Evolutionary conservation across 1,140 invertebrate genomes (phyloP), one percentile per base, ranked within the genome.

Genomic region (Pseudomyrmex flavicornis): DNA sequence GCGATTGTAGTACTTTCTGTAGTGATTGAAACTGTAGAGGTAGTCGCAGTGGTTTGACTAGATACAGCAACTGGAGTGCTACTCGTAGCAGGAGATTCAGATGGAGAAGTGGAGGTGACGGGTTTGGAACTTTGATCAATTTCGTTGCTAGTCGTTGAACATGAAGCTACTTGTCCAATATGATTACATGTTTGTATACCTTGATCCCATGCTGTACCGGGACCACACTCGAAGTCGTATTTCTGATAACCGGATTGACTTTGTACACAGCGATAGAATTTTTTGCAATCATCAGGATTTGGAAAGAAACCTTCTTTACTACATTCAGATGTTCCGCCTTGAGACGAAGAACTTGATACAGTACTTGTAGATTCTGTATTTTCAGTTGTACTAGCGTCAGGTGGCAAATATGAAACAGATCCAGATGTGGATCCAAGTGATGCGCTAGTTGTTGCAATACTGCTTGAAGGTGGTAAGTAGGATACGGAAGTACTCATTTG

Each of bases 251-350:
- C 91, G 46, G 91, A 92, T 63, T 93, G 93, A 56, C 93, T 90
- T 58, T 68, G 66, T 2, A 95, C 94, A 79, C 96, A 96, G 63
- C 95, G 93, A 88, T 95, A 96, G 91, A 96, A 96, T 20, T 95
- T 93, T 20, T 92, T 93, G 88, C 96, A 96, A 88, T 96, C 94
- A 13, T 91, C 88, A 65, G 95, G 95, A 92, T 97, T 95, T 2
- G 95, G 94, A 90, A 95, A 95, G 85, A 97, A 97, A 8, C 97
- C 97, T 92, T 96, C 96, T n/a, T 92, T 82, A 10, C 83, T 86
- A 90, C 96, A 97, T 15, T 90, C 56, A 0, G 83, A 86, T 26
- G 91, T 35, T 61, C 52, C 79, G 50, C 12, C 12, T 44, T 72
- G 62, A 68, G 79, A 10, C 5, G 66, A 72, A 79, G 52, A 68